Evolutionary conservation across 2,113 vertebrate species (phyloP).

Genomic region (Dendropsophus ebraccatus): DNA sequence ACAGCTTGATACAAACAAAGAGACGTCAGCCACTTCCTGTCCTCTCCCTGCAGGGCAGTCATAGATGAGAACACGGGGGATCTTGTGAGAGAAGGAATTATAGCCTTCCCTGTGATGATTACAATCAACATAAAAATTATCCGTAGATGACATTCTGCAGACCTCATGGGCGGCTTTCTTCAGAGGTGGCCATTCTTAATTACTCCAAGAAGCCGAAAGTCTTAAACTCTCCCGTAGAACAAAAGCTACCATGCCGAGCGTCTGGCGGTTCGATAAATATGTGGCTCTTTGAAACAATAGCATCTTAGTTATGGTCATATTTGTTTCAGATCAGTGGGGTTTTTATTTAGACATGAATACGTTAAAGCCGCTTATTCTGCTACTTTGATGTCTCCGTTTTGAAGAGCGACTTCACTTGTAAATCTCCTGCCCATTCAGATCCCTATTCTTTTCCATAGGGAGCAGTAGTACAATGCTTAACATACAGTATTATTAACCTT

Average conservation of each 20-base stretch:
- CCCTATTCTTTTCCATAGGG: not conserved
- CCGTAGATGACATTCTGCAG: slow-evolving; percentile 9
- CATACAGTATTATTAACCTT: not conserved
- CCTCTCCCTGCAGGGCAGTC: slow-evolving; percentile 13
- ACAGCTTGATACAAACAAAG: slow-evolving; percentile 20
- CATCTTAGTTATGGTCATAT: not conserved
- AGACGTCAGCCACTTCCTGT: slow-evolving; percentile 14
- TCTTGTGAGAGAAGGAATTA: slow-evolving; percentile 53
- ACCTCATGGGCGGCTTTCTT: slow-evolving; percentile 2
- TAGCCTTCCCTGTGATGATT: slow-evolving; percentile 42
- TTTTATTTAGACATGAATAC: not conserved
- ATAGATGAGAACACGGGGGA: slow-evolving; percentile 33
- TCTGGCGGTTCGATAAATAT: slow-evolving; percentile 2
- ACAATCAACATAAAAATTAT: slow-evolving; percentile 52
- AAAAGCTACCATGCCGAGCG: not conserved
- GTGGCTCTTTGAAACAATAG: slow-evolving; percentile 7
- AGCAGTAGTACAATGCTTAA: not conserved
- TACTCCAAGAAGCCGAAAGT: slow-evolving; percentile 5
- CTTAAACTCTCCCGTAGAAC: slow-evolving; percentile 11
- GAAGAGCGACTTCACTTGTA: not conserved
- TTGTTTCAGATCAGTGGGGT: not conserved
- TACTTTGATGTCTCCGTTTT: not conserved
- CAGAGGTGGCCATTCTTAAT: slow-evolving; percentile 45
- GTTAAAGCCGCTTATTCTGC: not conserved
- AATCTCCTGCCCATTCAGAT: not conserved